Conservation (phyloP, 2,888 invertebrate genomes). For the Corythucha ciliata region DNA sequence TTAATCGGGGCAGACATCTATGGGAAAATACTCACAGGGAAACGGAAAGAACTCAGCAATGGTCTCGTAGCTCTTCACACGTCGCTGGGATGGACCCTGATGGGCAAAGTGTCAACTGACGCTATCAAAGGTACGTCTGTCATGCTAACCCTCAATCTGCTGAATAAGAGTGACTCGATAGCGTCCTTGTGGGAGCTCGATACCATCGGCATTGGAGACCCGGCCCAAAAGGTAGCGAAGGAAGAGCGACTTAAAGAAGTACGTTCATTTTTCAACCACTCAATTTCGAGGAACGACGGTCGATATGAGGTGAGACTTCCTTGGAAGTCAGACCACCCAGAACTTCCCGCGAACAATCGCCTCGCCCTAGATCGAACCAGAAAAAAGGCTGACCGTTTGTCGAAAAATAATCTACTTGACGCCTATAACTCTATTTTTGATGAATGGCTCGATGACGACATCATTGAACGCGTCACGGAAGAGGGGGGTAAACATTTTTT, state of each 20-base stretch:
- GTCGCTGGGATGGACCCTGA: constrained; percentile 14
- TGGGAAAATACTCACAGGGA: neutral
- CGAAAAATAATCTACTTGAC: constrained; percentile 16
- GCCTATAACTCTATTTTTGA: constrained; percentile 35
- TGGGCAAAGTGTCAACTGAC: constrained; percentile 2
- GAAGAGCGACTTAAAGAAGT: constrained; percentile 31
- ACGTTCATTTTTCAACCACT: constrained; percentile 27
- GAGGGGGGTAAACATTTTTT: constrained; percentile 20
- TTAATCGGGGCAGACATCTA: constrained; percentile 11
- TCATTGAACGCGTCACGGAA: constrained; percentile 35
- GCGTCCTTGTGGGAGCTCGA: constrained; percentile 29
- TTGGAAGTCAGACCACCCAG: constrained; percentile 38
- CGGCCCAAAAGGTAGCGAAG: neutral
- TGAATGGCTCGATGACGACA: constrained; percentile 34
- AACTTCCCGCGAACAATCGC: constrained; percentile 35
- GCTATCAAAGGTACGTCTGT: neutral
- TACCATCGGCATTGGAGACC: constrained; percentile 23
- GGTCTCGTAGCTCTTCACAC: constrained; percentile 6
- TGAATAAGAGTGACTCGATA: no score
- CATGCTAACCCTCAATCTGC: neutral
- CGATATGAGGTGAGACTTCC: constrained; percentile 39
- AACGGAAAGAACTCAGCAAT: neutral
- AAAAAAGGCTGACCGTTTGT: no score
- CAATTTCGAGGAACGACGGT: constrained; percentile 34
- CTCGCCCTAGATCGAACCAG: constrained; percentile 30